Evolutionary conservation across 23 tunicate species (phyloP), one percentile per base, ranked within the genome.

Genomic region (Styela clava): DNA sequence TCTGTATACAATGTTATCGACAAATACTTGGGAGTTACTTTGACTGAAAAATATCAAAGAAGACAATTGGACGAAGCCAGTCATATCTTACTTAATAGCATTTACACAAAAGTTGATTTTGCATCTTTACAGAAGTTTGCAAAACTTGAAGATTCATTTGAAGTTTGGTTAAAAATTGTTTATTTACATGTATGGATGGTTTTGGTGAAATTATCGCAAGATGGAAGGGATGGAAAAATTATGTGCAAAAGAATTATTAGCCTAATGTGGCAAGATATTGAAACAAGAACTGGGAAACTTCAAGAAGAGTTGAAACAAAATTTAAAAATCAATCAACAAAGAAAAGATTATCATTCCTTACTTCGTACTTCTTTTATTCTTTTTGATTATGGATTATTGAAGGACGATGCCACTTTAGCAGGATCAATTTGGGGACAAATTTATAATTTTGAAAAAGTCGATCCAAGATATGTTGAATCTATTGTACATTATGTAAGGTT

Each of bases 131-230:
- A 88, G 1, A 84, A 91, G 64, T 20, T 3, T 51, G 87, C 84
- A 51, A 85, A 87, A 36, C 79, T 91, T 26, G 97, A 91, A 82
- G 91, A 92, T 69, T 78, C 88, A 2, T 92, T 87, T 63, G 65
- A 31, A 2, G 79, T 83, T 78, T 92, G 97, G 97, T 67, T 83
- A 31, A 35, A 44, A 2, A 68, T 92, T 18, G 87, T 86, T 3
- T 84, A 74, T 62, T 56, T 92, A 21, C 97, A 92, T 68, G 29
- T 92, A 33, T 92, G 97, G 97, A 70, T 83, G 65, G 3, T 92
- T 31, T 69, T 69, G 29, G 79, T 68, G 18, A 74, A 78, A 20
- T 65, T 92, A 16, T 30, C 62, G 20, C 84, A 82, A 35, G 88
- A 89, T 24, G 91, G 88, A 27, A 63, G 86, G 52, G 97, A 92